These are phyloP conservation scores for Idaea dimidiata DNA, from an alignment of 2,888 invertebrate genomes.

Conservation along the genomic window DNA sequence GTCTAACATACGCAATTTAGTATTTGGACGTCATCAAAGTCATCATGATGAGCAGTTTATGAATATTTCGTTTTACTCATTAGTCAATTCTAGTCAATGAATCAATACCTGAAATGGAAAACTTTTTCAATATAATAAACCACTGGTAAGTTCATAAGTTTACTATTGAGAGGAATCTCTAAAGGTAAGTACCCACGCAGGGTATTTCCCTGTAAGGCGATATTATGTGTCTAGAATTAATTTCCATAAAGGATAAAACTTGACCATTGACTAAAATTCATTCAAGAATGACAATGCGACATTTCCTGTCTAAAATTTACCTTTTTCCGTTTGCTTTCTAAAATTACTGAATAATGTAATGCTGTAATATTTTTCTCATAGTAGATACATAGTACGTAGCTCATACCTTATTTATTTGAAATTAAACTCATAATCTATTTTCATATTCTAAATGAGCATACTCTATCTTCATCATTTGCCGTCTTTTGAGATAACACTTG, in stretches of 20 bases:
- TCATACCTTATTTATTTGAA: too few relatives aligned
- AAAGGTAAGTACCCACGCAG: neutral
- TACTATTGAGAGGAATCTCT: neutral
- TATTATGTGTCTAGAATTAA: neutral
- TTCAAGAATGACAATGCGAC: neutral
- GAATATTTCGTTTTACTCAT: constrained; percentile 13
- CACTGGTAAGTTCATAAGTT: neutral
- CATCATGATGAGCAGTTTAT: neutral
- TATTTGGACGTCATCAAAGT: neutral
- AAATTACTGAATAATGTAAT: neutral
- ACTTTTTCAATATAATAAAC: neutral
- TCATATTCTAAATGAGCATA: too few relatives aligned
- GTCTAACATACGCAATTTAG: neutral
- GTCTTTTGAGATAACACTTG: too few relatives aligned
- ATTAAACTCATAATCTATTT: too few relatives aligned
- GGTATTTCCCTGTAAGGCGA: neutral
- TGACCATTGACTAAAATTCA: neutral
- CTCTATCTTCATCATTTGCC: too few relatives aligned
- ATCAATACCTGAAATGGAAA: neutral
- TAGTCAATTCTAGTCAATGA: constrained; percentile 6
- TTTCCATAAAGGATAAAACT: neutral
- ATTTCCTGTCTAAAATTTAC: neutral
- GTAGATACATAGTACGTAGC: too few relatives aligned
- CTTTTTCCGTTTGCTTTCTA: neutral
- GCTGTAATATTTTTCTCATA: too few relatives aligned